These are phyloP conservation scores for Gallinago stenura DNA, from an alignment of 2,797 vertebrate species.

Conservation along the genomic window DNA sequence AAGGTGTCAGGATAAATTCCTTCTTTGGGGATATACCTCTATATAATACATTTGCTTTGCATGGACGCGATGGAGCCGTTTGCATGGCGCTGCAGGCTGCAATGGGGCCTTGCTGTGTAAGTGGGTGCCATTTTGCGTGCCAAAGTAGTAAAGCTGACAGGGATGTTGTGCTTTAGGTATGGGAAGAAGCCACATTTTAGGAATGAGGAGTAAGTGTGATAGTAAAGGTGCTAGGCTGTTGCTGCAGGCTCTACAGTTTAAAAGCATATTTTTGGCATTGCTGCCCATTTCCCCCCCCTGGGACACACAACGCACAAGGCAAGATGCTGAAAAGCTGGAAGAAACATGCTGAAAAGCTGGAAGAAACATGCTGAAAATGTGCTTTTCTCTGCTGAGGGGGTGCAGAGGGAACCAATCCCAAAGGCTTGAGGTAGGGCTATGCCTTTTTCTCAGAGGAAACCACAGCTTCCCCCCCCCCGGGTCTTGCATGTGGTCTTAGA, in stretches of 20 bases:
- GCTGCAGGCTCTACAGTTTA: too few relatives aligned
- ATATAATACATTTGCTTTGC: accelerated
- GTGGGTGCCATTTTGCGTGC: neutral
- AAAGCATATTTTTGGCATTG: neutral
- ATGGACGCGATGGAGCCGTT: accelerated
- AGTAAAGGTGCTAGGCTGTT: too few relatives aligned
- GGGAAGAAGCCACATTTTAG: neutral
- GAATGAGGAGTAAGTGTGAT: accelerated
- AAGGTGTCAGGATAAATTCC: neutral
- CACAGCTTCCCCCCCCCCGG: accelerated
- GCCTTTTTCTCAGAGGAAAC: neutral
- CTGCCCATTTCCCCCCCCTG: neutral
- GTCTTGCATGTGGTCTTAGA: accelerated
- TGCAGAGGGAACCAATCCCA: neutral
- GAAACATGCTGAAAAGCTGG: neutral
- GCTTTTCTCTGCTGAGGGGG: neutral
- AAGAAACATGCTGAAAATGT: neutral
- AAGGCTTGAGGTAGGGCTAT: neutral
- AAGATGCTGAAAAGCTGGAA: too few relatives aligned
- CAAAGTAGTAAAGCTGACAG: neutral
- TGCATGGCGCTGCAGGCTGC: accelerated
- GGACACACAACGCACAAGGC: accelerated
- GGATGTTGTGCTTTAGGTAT: accelerated
- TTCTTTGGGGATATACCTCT: neutral
- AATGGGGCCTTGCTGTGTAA: accelerated